phyloP scores from a whole-genome alignment of 2,797 vertebrate species.

The Sebastes reedi region DNA sequence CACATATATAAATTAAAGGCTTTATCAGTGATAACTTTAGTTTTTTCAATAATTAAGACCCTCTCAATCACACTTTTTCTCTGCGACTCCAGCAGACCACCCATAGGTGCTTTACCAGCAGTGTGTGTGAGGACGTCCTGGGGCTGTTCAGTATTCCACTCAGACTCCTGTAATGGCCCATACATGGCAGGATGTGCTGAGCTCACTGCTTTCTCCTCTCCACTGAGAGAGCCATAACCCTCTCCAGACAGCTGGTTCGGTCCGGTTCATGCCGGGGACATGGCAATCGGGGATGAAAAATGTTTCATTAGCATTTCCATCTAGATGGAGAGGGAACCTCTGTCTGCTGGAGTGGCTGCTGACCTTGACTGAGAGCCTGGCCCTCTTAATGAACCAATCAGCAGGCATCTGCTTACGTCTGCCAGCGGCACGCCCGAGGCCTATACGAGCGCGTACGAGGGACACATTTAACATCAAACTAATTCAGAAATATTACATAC shows the following conservation, averaged over 20 bases:
- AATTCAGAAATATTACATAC: slow-evolving; percentile 15
- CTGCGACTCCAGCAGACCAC: not conserved
- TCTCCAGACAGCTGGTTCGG: slow-evolving; percentile 38
- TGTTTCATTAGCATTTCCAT: slow-evolving; percentile 61
- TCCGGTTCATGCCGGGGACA: slow-evolving; percentile 47
- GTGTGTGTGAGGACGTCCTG: not conserved
- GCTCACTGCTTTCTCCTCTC: slow-evolving; percentile 30
- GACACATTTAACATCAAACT: slow-evolving; percentile 7
- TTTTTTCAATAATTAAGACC: not conserved
- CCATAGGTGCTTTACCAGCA: not conserved
- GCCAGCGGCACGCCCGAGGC: slow-evolving; percentile 4
- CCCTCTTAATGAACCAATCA: slow-evolving; percentile 53
- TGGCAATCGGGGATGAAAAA: slow-evolving; percentile 46
- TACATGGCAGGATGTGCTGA: slow-evolving; percentile 34
- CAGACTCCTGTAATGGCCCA: slow-evolving; percentile 16
- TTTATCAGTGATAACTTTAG: not conserved
- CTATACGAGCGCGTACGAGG: not conserved
- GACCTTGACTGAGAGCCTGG: slow-evolving; percentile 57
- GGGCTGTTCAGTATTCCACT: slow-evolving; percentile 32
- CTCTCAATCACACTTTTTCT: not conserved
- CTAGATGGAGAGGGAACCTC: slow-evolving; percentile 19
- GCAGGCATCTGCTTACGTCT: slow-evolving; percentile 4
- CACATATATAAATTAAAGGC: not conserved
- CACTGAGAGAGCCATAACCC: slow-evolving; percentile 20
- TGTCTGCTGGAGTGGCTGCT: slow-evolving; percentile 35